phyloP scores from a whole-genome alignment of 2,797 vertebrate species.

The Glossophaga mutica region DNA sequence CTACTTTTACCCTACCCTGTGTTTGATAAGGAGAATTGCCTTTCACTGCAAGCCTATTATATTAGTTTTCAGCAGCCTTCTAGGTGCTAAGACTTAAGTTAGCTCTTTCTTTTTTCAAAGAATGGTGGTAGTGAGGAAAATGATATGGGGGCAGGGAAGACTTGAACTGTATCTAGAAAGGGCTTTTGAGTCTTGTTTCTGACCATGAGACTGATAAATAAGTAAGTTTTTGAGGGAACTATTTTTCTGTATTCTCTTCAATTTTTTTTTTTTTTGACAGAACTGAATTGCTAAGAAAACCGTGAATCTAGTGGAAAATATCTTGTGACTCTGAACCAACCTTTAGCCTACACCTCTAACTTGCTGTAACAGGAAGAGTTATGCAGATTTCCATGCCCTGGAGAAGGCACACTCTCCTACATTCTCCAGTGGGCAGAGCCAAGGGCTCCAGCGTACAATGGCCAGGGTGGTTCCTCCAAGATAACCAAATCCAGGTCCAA shows the following conservation, averaged over 20 bases:
- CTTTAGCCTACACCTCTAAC: background rate
- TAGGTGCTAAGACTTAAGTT: background rate
- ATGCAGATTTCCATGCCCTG: background rate
- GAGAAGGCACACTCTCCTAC: background rate
- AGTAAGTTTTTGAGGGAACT: background rate
- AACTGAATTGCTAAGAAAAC: background rate
- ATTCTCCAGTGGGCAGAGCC: background rate
- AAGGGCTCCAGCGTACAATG: background rate
- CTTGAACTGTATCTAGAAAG: background rate
- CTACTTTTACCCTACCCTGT: background rate
- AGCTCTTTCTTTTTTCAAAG: background rate
- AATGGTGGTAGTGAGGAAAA: background rate
- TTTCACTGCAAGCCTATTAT: background rate
- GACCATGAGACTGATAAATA: background rate
- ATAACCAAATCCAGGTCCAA: background rate
- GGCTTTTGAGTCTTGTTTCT: background rate
- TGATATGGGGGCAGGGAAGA: background rate
- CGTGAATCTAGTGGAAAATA: background rate
- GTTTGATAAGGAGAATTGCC: background rate
- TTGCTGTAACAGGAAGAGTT: background rate
- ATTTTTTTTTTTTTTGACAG: background rate
- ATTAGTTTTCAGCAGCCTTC: background rate
- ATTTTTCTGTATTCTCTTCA: background rate
- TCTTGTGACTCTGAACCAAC: background rate
- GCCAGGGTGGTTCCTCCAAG: background rate